Percentiles rank a stretch among this genome's conserved stretches.
phyloP scores from a whole-genome alignment of 2,113 vertebrate species.

The Cynoglossus semilaevis region DNA sequence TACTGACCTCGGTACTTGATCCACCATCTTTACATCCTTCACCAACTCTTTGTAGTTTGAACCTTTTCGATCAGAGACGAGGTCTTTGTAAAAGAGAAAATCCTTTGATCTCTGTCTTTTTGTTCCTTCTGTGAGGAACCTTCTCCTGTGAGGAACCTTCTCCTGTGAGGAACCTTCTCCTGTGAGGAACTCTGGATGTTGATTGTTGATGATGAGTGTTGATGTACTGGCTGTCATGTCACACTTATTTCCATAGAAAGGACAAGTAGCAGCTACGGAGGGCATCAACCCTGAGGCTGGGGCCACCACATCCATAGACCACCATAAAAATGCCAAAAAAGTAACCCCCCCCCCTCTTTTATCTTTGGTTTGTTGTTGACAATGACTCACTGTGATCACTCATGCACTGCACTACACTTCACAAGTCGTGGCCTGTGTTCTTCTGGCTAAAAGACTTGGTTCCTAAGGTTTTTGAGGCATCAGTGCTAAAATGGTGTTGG shows the following conservation, averaged over 20 bases:
- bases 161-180: too few relatives aligned
- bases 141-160: too few relatives aligned
- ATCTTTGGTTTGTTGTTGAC: slow-evolving; percentile 60
- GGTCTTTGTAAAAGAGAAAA: too few relatives aligned
- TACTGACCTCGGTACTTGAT: too few relatives aligned
- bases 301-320: slow-evolving; percentile 63
- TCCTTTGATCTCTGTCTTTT: too few relatives aligned
- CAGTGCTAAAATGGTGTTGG: too few relatives aligned
- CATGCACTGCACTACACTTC: slow-evolving; percentile 3
- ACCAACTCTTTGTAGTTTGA: too few relatives aligned
- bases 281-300: slow-evolving; percentile 61
- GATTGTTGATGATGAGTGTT: background rate
- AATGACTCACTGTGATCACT: slow-evolving; percentile 40
- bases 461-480: background rate
- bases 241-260: slow-evolving; percentile 73
- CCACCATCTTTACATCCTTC: too few relatives aligned
- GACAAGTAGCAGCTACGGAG: slow-evolving; percentile 65
- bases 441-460: slow-evolving; percentile 2
- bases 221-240: slow-evolving; percentile 53
- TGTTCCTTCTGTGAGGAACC: too few relatives aligned
- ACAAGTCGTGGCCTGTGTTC: too few relatives aligned
- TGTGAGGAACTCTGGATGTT: too few relatives aligned
- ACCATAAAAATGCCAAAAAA: slow-evolving; percentile 68
- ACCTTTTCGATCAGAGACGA: too few relatives aligned
- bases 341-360: slow-evolving; percentile 67